These are phyloP conservation scores for Thalassarche chlororhynchos DNA, from an alignment of 2,113 vertebrate species.

Conservation along the genomic window DNA sequence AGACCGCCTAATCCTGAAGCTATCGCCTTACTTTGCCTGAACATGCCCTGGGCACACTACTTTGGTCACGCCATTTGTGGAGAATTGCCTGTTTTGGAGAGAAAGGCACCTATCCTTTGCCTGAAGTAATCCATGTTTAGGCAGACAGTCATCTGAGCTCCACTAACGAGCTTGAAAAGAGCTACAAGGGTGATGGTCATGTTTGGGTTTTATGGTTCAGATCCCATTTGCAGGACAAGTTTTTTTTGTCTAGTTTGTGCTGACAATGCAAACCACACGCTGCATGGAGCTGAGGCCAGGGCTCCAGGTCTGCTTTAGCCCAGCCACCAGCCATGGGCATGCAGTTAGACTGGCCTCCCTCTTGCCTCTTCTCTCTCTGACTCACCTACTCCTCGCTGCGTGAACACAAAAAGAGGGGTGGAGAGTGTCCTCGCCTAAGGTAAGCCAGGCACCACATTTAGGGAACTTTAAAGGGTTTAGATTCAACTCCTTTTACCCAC, in stretches of 20 bases:
- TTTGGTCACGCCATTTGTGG: not conserved
- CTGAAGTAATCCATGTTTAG: not conserved
- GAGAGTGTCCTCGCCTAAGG: not conserved
- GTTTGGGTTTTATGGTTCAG: not conserved
- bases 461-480: not conserved
- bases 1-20: not conserved
- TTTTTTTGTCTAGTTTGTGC: not conserved
- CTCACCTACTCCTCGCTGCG: not conserved
- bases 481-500: not conserved
- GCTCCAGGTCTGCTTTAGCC: not conserved
- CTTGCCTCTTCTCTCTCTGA: not conserved
- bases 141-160: not conserved
- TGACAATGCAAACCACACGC: fast-evolving
- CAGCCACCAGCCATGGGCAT: not conserved
- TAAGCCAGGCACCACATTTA: not conserved
- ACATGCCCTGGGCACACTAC: not conserved
- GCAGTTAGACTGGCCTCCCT: too few relatives aligned
- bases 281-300: not conserved
- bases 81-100: not conserved
- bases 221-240: not conserved
- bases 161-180: not conserved
- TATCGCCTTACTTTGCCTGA: not conserved
- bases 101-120: not conserved
- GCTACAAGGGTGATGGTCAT: not conserved
- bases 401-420: not conserved